Evolutionary conservation across 2,113 vertebrate species (phyloP).

Genomic region (Labeo catla): DNA sequence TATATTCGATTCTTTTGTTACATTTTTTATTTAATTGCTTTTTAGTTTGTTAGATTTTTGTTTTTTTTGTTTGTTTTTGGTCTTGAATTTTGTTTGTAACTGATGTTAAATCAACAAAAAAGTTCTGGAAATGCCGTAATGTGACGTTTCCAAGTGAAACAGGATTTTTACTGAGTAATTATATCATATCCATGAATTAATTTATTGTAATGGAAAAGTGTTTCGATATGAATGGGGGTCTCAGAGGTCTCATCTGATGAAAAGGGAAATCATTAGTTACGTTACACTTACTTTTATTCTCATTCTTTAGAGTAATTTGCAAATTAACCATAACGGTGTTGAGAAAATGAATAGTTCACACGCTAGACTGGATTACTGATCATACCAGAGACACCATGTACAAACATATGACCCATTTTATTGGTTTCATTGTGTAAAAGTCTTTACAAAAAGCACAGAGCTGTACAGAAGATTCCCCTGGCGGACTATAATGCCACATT

Average conservation of each 20-base stretch:
- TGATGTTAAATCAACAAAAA: too few species aligned
- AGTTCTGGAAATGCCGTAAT: not conserved
- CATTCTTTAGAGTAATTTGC: not conserved
- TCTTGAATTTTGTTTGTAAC: too few species aligned
- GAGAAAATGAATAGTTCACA: not conserved
- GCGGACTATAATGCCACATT: not conserved
- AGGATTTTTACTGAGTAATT: not conserved
- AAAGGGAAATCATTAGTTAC: not conserved
- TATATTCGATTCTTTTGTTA: not conserved
- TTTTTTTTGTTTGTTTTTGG: too few species aligned
- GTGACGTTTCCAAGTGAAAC: not conserved
- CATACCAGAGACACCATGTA: not conserved
- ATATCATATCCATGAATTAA: not conserved
- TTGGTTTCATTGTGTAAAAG: conserved; percentile 20
- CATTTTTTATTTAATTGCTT: not conserved
- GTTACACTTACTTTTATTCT: not conserved
- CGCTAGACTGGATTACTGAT: not conserved
- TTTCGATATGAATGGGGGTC: not conserved
- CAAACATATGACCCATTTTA: not conserved
- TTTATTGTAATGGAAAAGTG: not conserved
- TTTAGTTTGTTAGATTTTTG: not conserved
- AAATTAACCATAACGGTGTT: not conserved
- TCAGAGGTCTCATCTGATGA: not conserved
- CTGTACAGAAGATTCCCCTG: conserved; percentile 13
- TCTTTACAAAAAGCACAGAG: conserved; percentile 17